Evolutionary conservation across 2,888 invertebrate genomes (phyloP), one percentile per base, ranked within the genome.

Genomic region (Melanargia galathea): DNA sequence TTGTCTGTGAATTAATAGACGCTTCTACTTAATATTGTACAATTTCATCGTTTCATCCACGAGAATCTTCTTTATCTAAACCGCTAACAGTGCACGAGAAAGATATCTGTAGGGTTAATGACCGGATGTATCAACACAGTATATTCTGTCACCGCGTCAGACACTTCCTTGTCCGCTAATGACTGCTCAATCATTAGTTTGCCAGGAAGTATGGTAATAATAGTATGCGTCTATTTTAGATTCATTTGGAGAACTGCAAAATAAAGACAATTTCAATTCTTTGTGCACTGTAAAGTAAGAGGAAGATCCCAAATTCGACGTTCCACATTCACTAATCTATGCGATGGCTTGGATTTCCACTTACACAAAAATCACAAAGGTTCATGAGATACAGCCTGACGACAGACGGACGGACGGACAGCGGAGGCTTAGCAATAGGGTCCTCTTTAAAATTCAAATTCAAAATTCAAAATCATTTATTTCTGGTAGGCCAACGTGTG

Each of bases 151-250:
- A 61, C 18, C 22, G 46, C 40, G n/a, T 43, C 51, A 11, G 22
- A 33, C 45, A 63, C 64, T 61, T 64, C 66, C 64, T 63, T 58
- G 58, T 20, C 62, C 35, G 26, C 58, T 63, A 67, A 67, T 63
- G 67, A 67, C 65, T 54, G 49, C 52, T 63, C 67, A 62, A 63
- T 67, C 65, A 63, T 65, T 54, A 55, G 18, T 60, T 46, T 33
- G 52, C 56, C 52, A 67, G 62, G 58, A 67, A 63, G 62, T 38
- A 43, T 20, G 43, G 38, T 63, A 52, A 60, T 46, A 45, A 30
- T 59, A 48, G 2, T 16, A 40, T 20, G 45, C 18, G 20, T 52
- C 52, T 52, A 52, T 52, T 35, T 52, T 35, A 22, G 35, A 52
- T 52, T 52, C 35, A 11, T 52, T 18, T 52, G 11, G 13, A 22